phyloP scores from a whole-genome alignment of 2,113 vertebrate species.

The Otus sunia region DNA sequence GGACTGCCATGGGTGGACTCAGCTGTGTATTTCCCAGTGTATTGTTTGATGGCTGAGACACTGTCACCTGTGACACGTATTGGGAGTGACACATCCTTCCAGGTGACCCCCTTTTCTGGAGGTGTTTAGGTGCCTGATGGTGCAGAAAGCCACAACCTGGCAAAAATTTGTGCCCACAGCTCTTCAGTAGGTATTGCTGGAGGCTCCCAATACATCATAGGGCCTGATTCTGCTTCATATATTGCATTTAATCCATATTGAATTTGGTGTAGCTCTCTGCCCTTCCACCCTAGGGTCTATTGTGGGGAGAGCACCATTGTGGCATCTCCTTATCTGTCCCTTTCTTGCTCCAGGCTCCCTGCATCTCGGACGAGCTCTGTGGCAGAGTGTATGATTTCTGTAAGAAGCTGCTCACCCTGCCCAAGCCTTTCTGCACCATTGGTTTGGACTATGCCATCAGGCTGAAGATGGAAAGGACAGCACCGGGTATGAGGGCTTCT shows the following conservation, averaged over 20 bases:
- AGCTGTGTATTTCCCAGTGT: neutral
- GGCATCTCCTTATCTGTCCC: neutral
- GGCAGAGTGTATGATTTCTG: slow-evolving; percentile 86
- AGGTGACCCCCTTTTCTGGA: neutral
- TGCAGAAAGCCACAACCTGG: neutral
- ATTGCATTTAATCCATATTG: neutral
- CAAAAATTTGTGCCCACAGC: neutral
- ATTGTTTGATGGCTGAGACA: neutral
- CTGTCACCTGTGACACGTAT: too few relatives aligned
- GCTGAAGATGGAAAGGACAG: slow-evolving; percentile 79
- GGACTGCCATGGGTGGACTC: accelerated
- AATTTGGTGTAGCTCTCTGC: neutral
- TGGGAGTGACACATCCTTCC: neutral
- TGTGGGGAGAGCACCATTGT: neutral
- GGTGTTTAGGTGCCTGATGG: neutral
- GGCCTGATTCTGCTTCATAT: neutral
- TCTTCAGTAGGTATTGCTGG: neutral
- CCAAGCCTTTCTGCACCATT: slow-evolving; percentile 87
- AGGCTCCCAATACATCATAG: neutral
- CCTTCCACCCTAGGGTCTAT: neutral
- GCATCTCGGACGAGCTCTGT: slow-evolving; percentile 86
- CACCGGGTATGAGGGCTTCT: slow-evolving; percentile 75
- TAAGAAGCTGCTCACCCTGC: slow-evolving; percentile 85
- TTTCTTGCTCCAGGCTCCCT: slow-evolving; percentile 74
- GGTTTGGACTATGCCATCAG: slow-evolving; percentile 83